phyloP scores from a whole-genome alignment of 2,888 invertebrate genomes.

The Hoplodrina ambigua region DNA sequence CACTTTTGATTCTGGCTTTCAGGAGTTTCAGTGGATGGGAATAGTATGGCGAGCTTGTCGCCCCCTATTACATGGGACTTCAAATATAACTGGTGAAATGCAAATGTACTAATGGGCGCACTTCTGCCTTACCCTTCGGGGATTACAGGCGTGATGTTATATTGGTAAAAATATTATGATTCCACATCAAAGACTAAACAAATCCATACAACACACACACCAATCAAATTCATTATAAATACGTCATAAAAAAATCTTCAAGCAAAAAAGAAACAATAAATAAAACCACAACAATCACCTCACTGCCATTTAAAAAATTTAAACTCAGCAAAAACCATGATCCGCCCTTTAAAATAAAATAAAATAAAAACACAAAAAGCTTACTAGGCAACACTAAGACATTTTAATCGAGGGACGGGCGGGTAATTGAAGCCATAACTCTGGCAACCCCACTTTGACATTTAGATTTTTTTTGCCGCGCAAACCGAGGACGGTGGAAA shows the following conservation, averaged over 20 bases:
- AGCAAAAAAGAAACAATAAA: slow-evolving; percentile 21
- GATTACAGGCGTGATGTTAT: too few species aligned
- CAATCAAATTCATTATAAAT: too few species aligned
- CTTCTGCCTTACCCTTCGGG: too few species aligned
- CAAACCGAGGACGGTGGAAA: slow-evolving; percentile 79
- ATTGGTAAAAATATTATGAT: too few species aligned
- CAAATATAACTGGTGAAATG: too few species aligned
- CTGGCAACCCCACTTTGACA: slow-evolving; percentile 89
- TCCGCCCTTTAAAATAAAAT: slow-evolving; percentile 71
- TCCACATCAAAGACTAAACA: not conserved
- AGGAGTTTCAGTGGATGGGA: too few species aligned
- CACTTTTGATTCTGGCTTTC: too few species aligned
- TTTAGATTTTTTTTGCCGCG: slow-evolving; percentile 86
- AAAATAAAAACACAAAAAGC: slow-evolving; percentile 72
- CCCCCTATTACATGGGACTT: too few species aligned
- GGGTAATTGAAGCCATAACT: slow-evolving; percentile 89
- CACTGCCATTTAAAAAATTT: slow-evolving; percentile 23
- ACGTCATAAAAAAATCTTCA: not conserved
- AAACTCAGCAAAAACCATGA: slow-evolving; percentile 68
- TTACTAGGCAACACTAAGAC: slow-evolving; percentile 82
- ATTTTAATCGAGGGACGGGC: slow-evolving; percentile 86
- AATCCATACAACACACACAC: too few species aligned
- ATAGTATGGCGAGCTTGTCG: too few species aligned
- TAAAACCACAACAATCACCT: slow-evolving; percentile 5
- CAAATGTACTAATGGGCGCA: too few species aligned